Conservation (phyloP, 2,797 vertebrate genomes). For the Enteromius viviparus region DNA sequence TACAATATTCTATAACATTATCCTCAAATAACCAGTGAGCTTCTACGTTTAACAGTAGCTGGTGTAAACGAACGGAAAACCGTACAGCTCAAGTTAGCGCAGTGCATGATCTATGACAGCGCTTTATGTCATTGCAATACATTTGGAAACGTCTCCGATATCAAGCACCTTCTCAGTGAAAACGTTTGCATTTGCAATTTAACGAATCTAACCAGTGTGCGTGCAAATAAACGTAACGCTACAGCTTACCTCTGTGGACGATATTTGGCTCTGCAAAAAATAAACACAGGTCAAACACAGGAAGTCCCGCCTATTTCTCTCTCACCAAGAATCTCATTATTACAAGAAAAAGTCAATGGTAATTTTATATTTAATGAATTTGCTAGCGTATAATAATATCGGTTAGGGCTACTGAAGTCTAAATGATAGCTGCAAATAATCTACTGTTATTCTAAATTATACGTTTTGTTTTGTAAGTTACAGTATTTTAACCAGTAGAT, state of each 20-base stretch:
- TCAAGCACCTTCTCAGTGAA: neutral
- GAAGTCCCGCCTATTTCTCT: conserved; percentile 58
- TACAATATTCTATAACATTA: neutral
- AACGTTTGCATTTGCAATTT: neutral
- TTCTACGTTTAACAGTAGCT: neutral
- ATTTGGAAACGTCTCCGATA: neutral
- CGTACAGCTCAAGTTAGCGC: neutral
- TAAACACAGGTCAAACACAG: conserved; percentile 49
- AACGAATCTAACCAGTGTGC: neutral
- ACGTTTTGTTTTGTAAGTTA: neutral
- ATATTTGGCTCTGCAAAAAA: neutral
- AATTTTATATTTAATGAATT: neutral
- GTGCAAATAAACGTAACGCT: neutral
- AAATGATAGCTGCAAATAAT: neutral
- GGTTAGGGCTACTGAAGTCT: neutral
- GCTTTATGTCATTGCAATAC: neutral
- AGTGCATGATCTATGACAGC: neutral
- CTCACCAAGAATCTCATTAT: neutral
- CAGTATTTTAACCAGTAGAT: neutral
- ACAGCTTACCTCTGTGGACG: conserved; percentile 37
- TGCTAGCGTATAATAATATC: neutral
- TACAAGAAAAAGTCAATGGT: neutral
- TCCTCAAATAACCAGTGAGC: neutral
- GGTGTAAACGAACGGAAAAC: neutral
- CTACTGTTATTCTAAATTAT: neutral